phyloP scores from a whole-genome alignment of 2,113 vertebrate species.

The Pandion haliaetus region DNA sequence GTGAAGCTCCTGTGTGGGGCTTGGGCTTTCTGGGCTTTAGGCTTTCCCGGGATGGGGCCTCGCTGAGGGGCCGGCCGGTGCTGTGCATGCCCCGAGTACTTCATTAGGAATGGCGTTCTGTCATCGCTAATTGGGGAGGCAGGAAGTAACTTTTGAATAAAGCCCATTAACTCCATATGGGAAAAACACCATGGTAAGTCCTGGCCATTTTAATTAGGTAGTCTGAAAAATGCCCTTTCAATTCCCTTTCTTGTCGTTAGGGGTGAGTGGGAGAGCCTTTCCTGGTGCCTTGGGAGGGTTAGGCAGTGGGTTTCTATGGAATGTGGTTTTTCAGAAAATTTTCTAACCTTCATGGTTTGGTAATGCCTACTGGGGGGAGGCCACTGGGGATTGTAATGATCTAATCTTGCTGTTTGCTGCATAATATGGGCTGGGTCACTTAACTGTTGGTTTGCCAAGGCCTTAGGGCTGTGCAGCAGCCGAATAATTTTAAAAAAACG shows the following conservation, averaged over 20 bases:
- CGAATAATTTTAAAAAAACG: neutral
- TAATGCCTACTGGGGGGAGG: neutral
- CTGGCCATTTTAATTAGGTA: neutral
- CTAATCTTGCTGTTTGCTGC: neutral
- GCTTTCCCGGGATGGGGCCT: neutral
- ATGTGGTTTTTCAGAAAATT: neutral
- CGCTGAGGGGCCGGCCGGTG: neutral
- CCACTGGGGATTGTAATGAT: neutral
- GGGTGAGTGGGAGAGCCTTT: neutral
- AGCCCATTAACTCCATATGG: neutral
- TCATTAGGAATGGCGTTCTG: neutral
- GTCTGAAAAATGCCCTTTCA: neutral
- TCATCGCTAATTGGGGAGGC: neutral
- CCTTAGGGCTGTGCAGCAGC: neutral
- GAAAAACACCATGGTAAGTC: neutral
- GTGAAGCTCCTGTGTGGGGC: neutral
- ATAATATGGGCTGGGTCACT: neutral
- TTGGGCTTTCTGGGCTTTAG: neutral
- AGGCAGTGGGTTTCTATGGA: neutral
- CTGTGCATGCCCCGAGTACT: neutral
- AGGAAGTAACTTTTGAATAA: neutral
- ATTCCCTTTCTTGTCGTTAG: neutral
- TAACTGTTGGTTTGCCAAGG: neutral
- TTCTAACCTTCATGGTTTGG: neutral
- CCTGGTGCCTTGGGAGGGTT: too few species aligned